Evolutionary conservation across 92 coral and sea anemone genomes (phyloP), one percentile per base, ranked within the genome.

Genomic region (Chrysogorgia sp.): DNA sequence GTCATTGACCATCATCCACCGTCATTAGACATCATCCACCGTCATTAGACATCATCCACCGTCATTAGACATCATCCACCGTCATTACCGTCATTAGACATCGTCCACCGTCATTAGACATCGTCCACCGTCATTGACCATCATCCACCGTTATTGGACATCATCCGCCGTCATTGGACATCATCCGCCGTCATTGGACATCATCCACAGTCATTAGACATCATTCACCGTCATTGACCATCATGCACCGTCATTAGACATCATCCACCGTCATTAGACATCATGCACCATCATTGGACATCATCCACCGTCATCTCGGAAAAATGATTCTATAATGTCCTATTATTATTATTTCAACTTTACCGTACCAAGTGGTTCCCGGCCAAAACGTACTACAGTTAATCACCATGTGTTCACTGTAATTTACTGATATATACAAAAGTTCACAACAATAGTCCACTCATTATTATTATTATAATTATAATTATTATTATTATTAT

Each of bases 1-100:
- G 33, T 58, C 65, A 58, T 58, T 32, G 10, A 58, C 65, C 31
- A 32, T 58, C 65, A 58, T 58, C 65, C 31, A 58, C 65, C 14
- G 33, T 58, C 65, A 58, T 58, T 32, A 1, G 5, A 26, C 31
- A 32, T 58, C 65, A 58, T 58, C 65, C 31, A 58, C 65, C 31
- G 33, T 58, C 65, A 58, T 58, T 32, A 10, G 5, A 2, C 31
- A 3, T 58, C 65, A 21, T 58, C 65, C 31, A 58, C 65, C 65
- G 33, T 58, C 29, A 58, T 58, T 32, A 10, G 24, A 26, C 31
- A 15, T 58, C 43, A n/a, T n/a, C 43, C 65, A 58, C 65, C 26
- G 33, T 58, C 65, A 58, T 58, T 32, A 58, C 65, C 31, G 32
- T 37, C 65, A 58, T 58, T 32, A 21, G 12, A 31, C 31, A 15